phyloP scores from a whole-genome alignment of 2,113 vertebrate genomes.

The Gymnobelideus leadbeateri region DNA sequence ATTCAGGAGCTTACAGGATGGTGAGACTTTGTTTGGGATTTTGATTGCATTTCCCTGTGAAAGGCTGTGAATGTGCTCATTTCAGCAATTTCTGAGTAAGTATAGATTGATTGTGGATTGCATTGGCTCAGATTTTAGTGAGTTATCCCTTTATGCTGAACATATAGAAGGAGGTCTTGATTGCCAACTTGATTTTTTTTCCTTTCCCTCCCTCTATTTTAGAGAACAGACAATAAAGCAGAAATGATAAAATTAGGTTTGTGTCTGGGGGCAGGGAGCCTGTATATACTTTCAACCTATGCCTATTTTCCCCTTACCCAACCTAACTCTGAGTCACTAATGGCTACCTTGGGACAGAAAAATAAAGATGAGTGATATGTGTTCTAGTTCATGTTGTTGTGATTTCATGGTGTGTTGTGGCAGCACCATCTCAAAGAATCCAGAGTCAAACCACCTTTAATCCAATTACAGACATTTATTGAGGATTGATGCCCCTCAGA shows the following conservation, averaged over 20 bases:
- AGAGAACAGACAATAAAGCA: neutral
- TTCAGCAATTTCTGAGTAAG: neutral
- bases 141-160: neutral
- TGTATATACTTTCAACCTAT: neutral
- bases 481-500: too few species aligned
- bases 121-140: neutral
- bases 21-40: neutral
- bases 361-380: neutral
- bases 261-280: neutral
- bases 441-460: too few species aligned
- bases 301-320: neutral
- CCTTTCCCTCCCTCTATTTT: neutral
- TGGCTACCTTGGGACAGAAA: neutral
- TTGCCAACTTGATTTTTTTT: neutral
- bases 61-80: neutral
- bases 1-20: neutral
- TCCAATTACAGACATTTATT: too few species aligned
- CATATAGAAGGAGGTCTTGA: neutral
- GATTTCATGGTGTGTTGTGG: too few species aligned
- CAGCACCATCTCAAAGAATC: too few species aligned
- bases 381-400: neutral
- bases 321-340: neutral
- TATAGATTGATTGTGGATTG: neutral
- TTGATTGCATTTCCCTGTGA: neutral
- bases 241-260: neutral